Evolutionary conservation across 2,888 invertebrate genomes (phyloP), one percentile per base, ranked within the genome.

Genomic region (Saturnia pavonia): DNA sequence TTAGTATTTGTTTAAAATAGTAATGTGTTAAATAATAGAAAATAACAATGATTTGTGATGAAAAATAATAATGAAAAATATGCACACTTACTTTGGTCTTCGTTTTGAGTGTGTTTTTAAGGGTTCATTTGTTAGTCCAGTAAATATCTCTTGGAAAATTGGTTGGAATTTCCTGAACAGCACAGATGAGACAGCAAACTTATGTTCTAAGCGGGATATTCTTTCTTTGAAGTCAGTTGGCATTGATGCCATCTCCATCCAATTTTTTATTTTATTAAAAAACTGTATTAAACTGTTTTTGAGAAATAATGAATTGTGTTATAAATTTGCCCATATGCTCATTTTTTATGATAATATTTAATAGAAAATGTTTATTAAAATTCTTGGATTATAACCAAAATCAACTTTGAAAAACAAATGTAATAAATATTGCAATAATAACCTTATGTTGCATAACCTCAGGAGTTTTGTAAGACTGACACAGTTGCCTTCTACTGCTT

Each of bases 161-260:
- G 97, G 97, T 80, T 97, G 96, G 88, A 97, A 99, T 83, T 98
- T 98, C 82, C 98, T 97, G 88, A 98, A 99, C 70, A 99, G 96
- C n/a, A 98, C 97, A 79, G 97, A 97, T 1, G 99, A 98, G 1
- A 99, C 99, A 68, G 97, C 97, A 94, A 99, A 99, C 85, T 98
- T 98, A 71, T 97, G 95, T 83, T 99, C 97, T 72, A 99, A 90
- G 73, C 96, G 95, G 73, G 97, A 96, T 72, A 99, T 97, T 88
- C 97, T 97, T 67, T 96, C 95, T 73, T 96, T 95, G 85, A 99
- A 98, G 72, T 97, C 97, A 78, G 96, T 96, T 0, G 98, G 96
- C 90, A 98, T 95, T 76, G 96, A 96, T 1, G 98, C 97, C 98
- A 99, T 99, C 82, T 98, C 98, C 73, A 97, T 96, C 99, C 99